phyloP scores from a whole-genome alignment of 2,888 invertebrate species.

The Drosophila macrothrix region DNA sequence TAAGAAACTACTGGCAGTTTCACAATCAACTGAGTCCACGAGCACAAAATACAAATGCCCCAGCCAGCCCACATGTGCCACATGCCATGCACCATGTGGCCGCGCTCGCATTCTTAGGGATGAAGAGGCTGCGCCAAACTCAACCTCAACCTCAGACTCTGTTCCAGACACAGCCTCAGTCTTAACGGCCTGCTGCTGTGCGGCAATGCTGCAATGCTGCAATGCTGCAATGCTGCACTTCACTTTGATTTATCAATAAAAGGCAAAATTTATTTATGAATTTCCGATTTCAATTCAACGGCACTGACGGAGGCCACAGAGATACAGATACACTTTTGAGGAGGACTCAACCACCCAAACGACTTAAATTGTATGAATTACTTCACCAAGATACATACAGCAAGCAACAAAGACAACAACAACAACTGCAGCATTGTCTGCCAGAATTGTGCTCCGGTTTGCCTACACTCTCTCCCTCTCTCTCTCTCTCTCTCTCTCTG shows the following conservation, averaged over 20 bases:
- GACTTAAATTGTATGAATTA: conserved; percentile 65
- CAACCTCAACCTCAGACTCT: conserved; percentile 7
- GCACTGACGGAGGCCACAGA: conserved; percentile 41
- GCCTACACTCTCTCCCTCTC: conserved; percentile 17
- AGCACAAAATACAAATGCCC: conserved; percentile 12
- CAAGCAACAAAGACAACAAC: background rate
- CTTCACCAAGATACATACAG: conserved; percentile 48
- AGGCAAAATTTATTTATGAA: conserved; percentile 77
- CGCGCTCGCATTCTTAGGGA: conserved; percentile 6
- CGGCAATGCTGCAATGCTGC: conserved; percentile 2
- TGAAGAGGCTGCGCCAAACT: conserved; percentile 7
- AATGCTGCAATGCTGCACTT: conserved; percentile 55
- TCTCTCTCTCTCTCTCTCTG: background rate
- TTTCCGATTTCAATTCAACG: conserved; percentile 68
- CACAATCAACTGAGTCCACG: conserved; percentile 9
- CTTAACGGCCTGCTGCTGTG: conserved; percentile 47
- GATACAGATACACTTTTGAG: conserved; percentile 29
- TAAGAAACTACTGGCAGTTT: conserved; percentile 21
- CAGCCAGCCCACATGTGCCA: conserved; percentile 46
- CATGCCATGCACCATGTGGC: conserved; percentile 29
- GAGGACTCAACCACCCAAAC: conserved; percentile 50
- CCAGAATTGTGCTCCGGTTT: conserved; percentile 36
- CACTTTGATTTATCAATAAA: conserved; percentile 77
- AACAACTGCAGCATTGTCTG: background rate
- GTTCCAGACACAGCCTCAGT: conserved; percentile 5